Conservation (phyloP, 1,140 invertebrate genomes). For the Drosophila pectinifera region DNA sequence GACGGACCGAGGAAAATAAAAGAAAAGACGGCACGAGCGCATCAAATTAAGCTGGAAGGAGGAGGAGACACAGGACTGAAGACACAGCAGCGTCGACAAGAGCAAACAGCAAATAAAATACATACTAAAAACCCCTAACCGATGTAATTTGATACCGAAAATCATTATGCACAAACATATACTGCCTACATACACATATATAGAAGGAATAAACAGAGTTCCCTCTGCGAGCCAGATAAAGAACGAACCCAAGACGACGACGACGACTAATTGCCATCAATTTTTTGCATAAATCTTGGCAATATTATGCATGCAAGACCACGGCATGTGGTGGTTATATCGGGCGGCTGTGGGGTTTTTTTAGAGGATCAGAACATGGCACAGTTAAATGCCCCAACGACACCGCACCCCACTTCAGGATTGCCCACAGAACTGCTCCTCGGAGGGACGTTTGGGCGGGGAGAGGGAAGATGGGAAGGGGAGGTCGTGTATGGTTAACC, state of each 20-base stretch:
- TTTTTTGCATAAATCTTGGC: constrained; percentile 82
- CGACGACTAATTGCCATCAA: constrained; percentile 80
- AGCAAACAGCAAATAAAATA: constrained; percentile 73
- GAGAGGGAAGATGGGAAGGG: too few relatives aligned
- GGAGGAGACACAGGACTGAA: constrained; percentile 18
- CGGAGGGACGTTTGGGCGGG: too few relatives aligned
- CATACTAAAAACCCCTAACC: constrained; percentile 80
- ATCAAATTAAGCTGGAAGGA: constrained; percentile 73
- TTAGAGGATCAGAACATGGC: constrained; percentile 57
- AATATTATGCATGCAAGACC: constrained; percentile 76
- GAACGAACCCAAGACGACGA: constrained; percentile 32
- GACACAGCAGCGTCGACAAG: constrained; percentile 51
- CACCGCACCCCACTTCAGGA: constrained; percentile 77
- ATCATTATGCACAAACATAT: constrained; percentile 72
- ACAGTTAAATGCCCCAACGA: constrained; percentile 63
- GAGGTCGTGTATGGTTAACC: constrained; percentile 64
- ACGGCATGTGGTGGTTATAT: constrained; percentile 1
- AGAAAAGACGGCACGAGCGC: constrained; percentile 68
- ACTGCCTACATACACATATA: constrained; percentile 20
- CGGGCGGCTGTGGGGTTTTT: constrained; percentile 2
- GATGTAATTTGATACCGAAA: constrained; percentile 83
- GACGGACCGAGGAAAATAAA: constrained; percentile 32
- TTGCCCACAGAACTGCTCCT: constrained; percentile 67
- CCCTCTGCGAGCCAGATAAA: constrained; percentile 25
- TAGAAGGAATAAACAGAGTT: constrained; percentile 12